Base-by-base conservation (phyloP, 1,140 invertebrate species). In the Anoplophora glabripennis region DNA sequence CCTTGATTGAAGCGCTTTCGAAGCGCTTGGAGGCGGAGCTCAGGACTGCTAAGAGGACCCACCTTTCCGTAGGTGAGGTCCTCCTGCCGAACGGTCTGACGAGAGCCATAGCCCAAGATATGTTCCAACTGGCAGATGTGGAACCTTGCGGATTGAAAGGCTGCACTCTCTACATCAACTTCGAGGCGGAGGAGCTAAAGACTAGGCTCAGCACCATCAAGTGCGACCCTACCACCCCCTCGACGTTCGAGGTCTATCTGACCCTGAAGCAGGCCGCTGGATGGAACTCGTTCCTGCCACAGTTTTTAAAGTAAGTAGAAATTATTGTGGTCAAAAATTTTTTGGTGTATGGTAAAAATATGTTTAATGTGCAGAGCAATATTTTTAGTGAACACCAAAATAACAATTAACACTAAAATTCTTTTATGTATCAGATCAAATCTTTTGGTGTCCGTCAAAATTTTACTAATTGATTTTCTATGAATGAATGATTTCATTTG, bases 61-160 rank as follows among this genome's bases (percentile, higher is more conserved):
- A 89, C 69, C 77, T 92, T 59, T 83, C 84, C 52, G 52, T 61
- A 7, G 89, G 88, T 7, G 89, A 92, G 75, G 89, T 93, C 10
- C 79, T 92, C 41, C 77, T 93, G 61, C 91, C 91, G 11, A 84
- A 85, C 38, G 87, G 90, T 73, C 81, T 93, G 37, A 81, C 91
- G 35, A 81, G 83, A 37, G 79, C 86, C 64, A 87, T 92, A 58
- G 85, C 90, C 12, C 79, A 84, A 59, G 87, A 92, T 70, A 85
- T 90, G 10, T 79, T 92, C 41, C 80, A 82, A 10, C 84, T 89
- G 78, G 89, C 90, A 1, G 90, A 93, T 70, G 84, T 83, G 21
- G 92, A 94, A 75, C 91, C 90, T 17, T 93, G 90, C 69, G 92
- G 91, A 52, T 83, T 92, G 1, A 76, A 88, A 53, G 89, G 89